These are phyloP conservation scores for Brachionus paranguensis DNA, from an alignment of 1,140 invertebrate species.

Conservation along the genomic window DNA sequence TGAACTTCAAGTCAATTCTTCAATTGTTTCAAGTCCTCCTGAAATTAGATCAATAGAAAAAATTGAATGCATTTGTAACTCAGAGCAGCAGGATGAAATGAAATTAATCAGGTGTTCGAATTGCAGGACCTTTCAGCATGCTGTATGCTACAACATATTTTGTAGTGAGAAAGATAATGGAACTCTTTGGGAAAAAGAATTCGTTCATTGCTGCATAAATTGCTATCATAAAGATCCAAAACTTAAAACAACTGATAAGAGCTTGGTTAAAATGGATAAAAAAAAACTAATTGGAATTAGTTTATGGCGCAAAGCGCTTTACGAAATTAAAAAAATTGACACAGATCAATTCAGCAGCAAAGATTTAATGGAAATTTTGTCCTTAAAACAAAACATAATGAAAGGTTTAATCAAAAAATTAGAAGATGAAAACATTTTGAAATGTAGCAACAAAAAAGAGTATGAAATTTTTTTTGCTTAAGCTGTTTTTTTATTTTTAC, in stretches of 20 bases:
- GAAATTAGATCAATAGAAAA: not conserved
- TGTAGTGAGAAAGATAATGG: not conserved
- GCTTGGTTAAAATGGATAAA: not conserved
- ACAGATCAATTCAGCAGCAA: not conserved
- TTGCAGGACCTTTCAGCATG: not conserved
- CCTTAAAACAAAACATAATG: not conserved
- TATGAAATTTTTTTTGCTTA: not conserved
- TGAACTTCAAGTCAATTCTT: not conserved
- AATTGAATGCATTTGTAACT: not conserved
- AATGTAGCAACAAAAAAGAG: constrained; percentile 9
- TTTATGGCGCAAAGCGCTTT: not conserved
- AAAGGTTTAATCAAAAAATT: not conserved
- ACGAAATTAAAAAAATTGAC: not conserved
- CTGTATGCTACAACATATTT: constrained; percentile 5
- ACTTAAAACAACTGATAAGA: not conserved
- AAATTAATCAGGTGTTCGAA: not conserved
- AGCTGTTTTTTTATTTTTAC: not conserved
- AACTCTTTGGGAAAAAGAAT: not conserved
- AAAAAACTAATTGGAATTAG: not conserved
- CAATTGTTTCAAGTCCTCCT: not conserved
- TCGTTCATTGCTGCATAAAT: not conserved
- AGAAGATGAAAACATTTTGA: not conserved
- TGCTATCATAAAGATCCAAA: not conserved
- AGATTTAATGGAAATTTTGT: not conserved
- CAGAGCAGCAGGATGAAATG: not conserved